Conservation (phyloP, 2,888 invertebrate species). For the Zygogramma bicolorata region DNA sequence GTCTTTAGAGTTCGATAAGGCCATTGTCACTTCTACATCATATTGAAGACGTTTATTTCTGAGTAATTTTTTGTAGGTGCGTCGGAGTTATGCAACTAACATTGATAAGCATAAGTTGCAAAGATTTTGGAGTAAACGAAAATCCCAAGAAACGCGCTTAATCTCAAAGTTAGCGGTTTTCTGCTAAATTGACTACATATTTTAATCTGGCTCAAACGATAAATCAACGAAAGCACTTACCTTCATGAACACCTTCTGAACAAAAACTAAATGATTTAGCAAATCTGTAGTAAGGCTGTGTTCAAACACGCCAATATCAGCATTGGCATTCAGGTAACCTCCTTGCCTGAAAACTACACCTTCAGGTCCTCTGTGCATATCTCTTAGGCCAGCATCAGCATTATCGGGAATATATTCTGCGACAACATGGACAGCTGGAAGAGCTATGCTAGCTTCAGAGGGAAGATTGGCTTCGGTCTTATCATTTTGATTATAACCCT, state of each 20-base stretch:
- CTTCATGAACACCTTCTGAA: slow-evolving; percentile 99
- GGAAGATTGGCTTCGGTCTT: slow-evolving; percentile 87
- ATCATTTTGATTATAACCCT: slow-evolving; percentile 53
- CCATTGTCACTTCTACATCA: no score
- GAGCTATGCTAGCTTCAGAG: slow-evolving; percentile 89
- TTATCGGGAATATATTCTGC: slow-evolving; percentile 83
- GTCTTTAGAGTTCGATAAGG: no score
- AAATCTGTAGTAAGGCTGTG: slow-evolving; percentile 97
- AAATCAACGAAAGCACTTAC: slow-evolving; percentile 54
- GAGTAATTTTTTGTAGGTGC: no score
- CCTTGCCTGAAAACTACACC: slow-evolving; percentile 92
- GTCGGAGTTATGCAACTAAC: no score
- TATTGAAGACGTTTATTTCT: no score
- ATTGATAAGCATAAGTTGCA: no score
- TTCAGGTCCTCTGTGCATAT: slow-evolving; percentile 67
- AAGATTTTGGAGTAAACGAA: no score
- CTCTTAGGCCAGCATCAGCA: slow-evolving; percentile 55
- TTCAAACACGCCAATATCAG: slow-evolving; percentile 94
- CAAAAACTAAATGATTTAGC: slow-evolving; percentile 97
- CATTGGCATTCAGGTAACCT: slow-evolving; percentile 90
- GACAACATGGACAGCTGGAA: slow-evolving; percentile 89
- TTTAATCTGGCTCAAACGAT: not conserved
- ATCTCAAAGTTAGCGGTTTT: no score
- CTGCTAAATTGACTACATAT: not conserved
- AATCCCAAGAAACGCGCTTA: no score